phyloP scores from a whole-genome alignment of 2,888 invertebrate species.

The Amblyjoppa fuscipennis region DNA sequence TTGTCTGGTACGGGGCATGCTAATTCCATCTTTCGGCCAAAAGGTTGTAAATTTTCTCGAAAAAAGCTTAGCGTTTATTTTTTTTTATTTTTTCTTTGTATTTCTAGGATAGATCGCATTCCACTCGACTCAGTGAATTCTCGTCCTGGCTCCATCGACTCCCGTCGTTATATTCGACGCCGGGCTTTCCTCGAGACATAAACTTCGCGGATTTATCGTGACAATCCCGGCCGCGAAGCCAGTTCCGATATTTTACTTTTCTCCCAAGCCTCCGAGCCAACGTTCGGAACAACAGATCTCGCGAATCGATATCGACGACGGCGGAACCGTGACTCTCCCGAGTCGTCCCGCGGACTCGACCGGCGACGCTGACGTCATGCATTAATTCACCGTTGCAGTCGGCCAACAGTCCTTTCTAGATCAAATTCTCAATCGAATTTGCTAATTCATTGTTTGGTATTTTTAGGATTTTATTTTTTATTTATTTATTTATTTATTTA shows the following conservation, averaged over 20 bases:
- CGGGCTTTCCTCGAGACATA: constrained; percentile 2
- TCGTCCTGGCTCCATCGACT: neutral
- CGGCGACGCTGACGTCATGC: constrained; percentile 45
- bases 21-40: neutral
- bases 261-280: neutral
- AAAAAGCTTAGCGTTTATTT: neutral
- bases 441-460: too few species aligned
- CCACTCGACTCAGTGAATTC: neutral
- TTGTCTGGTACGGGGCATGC: neutral
- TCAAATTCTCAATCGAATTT: constrained; percentile 27
- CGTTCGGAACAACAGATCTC: constrained; percentile 31
- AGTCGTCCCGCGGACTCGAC: neutral
- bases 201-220: constrained; percentile 13
- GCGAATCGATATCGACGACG: constrained; percentile 18
- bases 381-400: constrained; percentile 31
- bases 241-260: constrained; percentile 13
- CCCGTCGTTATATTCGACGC: neutral
- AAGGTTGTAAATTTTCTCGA: neutral
- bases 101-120: too few species aligned
- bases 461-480: too few species aligned
- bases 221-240: constrained; percentile 17
- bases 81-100: neutral
- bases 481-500: too few species aligned
- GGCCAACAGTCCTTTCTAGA: constrained; percentile 48
- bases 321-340: constrained; percentile 26